Evolutionary conservation across 2,888 invertebrate species (phyloP), one percentile per base, ranked within the genome.

Genomic region (Tipula lateralis): DNA sequence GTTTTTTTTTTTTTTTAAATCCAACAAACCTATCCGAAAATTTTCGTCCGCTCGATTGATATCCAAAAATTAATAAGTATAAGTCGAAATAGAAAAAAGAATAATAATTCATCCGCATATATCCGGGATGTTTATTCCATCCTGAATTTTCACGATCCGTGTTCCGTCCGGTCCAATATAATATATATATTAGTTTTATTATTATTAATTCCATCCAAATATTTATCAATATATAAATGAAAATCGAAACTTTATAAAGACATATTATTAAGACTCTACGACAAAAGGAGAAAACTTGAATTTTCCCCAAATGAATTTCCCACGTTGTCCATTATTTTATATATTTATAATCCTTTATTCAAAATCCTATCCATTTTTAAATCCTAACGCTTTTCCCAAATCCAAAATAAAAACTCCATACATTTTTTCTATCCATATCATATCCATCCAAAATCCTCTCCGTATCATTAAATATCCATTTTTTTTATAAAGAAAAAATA

Each of bases 321-420:
- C 66, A 24, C 66, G 66, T 66, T 66, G 66, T 66, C 66, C 66
- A 66, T 66, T 24, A 4, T 24, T 66, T 7, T 24, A 66, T 24
- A 66, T 24, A 66, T 66, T 66, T 66, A 50, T 66, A 66, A 24
- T 66, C 24, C 66, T 66, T 66, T 66, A 24, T 24, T 24, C 66
- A 66, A 66, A 66, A 66, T 66, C 66, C 66, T 66, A 66, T 66
- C 66, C 66, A 66, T 66, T 66, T 66, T 66, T 66, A 66, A 66
- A 24, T 66, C 66, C 66, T 66, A 66, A 66, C 66, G 66, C 66
- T 66, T 66, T 32, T 66, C 66, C 24, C 66, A 66, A 66, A 66
- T 66, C 66, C 66, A 66, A 66, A 66, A 66, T 66, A 66, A 19
- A 66, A 66, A 66, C 66, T 66, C 66, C 66, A 66, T 66, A 66